Conservation (phyloP, 2,888 invertebrate genomes). For the Acholoe squamosa region DNA sequence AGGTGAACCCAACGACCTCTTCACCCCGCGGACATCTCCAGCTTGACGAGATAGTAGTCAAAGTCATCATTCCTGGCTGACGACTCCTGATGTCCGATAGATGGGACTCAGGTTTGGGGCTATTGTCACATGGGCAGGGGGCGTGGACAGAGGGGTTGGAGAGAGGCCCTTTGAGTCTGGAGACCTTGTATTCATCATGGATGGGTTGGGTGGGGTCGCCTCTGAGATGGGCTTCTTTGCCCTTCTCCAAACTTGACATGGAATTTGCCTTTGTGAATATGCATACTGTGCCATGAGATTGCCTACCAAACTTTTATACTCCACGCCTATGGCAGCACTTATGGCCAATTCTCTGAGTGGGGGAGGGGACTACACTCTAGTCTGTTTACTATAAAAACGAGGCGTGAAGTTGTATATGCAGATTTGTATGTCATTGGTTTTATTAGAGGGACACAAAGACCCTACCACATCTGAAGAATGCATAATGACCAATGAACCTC, state of each 20-base stretch:
- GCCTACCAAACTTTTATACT: too few species aligned
- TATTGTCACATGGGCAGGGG: neutral
- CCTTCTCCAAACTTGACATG: neutral
- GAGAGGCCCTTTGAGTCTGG: neutral
- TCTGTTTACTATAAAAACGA: too few species aligned
- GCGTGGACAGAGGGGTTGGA: neutral
- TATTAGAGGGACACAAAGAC: too few species aligned
- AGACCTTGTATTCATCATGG: neutral
- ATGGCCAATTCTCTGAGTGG: too few species aligned
- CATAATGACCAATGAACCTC: too few species aligned
- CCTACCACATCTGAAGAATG: too few species aligned
- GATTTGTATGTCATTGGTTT: too few species aligned
- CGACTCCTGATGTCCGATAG: constrained; percentile 37
- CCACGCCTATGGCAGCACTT: too few species aligned
- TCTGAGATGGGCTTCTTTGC: neutral
- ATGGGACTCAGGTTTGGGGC: neutral
- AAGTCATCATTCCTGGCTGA: neutral
- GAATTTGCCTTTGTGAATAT: too few species aligned
- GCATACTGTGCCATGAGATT: too few species aligned
- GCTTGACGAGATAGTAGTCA: constrained; percentile 4
- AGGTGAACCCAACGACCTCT: neutral
- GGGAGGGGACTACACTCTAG: too few species aligned
- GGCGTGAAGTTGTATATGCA: too few species aligned
- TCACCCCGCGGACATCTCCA: neutral
- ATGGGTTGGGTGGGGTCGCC: neutral